These are phyloP conservation scores for Paramuricea clavata DNA, from an alignment of 92 coral and sea anemone genomes.

Conservation along the genomic window DNA sequence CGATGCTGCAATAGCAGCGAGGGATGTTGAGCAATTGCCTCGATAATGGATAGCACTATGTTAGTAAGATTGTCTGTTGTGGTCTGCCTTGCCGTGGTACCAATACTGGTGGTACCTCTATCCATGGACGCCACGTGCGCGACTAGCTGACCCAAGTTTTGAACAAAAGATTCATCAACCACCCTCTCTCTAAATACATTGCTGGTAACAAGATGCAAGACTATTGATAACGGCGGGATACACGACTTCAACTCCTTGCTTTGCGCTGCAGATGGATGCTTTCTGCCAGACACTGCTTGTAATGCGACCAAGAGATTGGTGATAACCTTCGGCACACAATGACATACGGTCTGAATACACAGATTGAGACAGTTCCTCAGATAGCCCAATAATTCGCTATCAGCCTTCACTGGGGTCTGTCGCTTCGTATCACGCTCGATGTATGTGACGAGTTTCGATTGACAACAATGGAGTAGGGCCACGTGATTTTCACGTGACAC, in stretches of 20 bases:
- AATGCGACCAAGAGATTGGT: constrained; percentile 77
- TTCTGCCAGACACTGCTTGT: constrained; percentile 90
- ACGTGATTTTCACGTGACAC: constrained; percentile 68
- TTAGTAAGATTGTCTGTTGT: constrained; percentile 85
- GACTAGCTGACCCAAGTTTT: constrained; percentile 75
- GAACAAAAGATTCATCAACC: constrained; percentile 71
- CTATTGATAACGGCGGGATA: constrained; percentile 86
- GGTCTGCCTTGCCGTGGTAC: constrained; percentile 90
- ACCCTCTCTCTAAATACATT: constrained; percentile 82
- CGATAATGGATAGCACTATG: constrained; percentile 90
- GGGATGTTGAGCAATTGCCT: constrained; percentile 97
- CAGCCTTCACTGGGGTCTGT: constrained; percentile 79
- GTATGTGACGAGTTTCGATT: constrained; percentile 82
- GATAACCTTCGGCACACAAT: constrained; percentile 76
- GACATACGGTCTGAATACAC: constrained; percentile 78
- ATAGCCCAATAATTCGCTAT: constrained; percentile 77
- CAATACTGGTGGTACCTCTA: constrained; percentile 86
- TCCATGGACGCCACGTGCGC: constrained; percentile 87
- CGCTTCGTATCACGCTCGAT: constrained; percentile 89
- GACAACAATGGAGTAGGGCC: constrained; percentile 90
- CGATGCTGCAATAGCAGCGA: constrained; percentile 84
- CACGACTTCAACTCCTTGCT: constrained; percentile 89
- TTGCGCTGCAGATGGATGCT: constrained; percentile 96
- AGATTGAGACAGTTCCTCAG: constrained; percentile 79
- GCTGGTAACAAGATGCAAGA: constrained; percentile 92